Base-by-base conservation (phyloP, 2,888 invertebrate genomes). In the Thyatira batis region DNA sequence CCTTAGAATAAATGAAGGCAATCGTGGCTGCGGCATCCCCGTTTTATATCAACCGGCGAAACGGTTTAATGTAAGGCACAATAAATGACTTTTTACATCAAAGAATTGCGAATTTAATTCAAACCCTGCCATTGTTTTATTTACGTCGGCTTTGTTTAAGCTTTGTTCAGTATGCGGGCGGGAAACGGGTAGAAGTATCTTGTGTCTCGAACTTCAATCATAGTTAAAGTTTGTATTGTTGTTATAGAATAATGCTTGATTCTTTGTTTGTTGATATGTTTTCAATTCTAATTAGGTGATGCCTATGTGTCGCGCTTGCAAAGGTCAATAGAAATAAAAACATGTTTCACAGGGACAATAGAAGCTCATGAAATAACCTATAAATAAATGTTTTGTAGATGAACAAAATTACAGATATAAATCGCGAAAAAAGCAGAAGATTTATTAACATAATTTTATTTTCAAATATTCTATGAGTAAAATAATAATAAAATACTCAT, bases 1-100 rank as follows among this genome's bases (percentile, higher is more conserved):
- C 60, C 64, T 66, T 64, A 69, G 67, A 78, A 78, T 77, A 78
- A 81, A 79, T 76, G 74, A 72, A 76, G 71, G 71, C 72, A 77
- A 80, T 79, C 68, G 71, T 45, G 65, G 63, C 48, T 53, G 63
- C 62, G 63, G 60, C 57, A 64, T 63, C 59, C 60, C 59, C 60
- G 59, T 72, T 78, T 78, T 76, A 63, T 69, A 69, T 65, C 61
- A 65, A 49, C 51, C 43, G 63, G 60, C 55, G 58, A 57, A 63
- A 65, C 68, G 67, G 66, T 71, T 70, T 69, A 67, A 68, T 70
- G 65, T 67, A 61, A 55, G 68, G 51, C 60, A 65, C 67, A 73
- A 71, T 65, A 66, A 75, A 77, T 69, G 65, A 63, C 66, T 67
- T 73, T 72, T 72, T 70, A 67, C 68, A 65, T 65, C 62, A 71